Conservation (phyloP, 2,888 invertebrate species). For the Thyatira batis region DNA sequence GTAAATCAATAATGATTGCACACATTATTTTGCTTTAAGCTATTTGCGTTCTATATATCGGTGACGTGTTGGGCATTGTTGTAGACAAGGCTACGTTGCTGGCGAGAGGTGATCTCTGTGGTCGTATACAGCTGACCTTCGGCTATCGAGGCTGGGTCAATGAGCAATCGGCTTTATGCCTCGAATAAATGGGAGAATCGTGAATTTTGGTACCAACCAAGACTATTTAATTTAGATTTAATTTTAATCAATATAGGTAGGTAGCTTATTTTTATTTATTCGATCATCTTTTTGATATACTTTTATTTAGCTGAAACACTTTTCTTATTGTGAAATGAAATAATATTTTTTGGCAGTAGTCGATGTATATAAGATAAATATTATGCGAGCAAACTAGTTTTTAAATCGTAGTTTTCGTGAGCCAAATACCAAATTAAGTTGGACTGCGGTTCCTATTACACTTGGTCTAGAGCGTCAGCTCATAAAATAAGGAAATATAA, state of each 20-base stretch:
- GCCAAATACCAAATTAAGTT: conserved; percentile 34
- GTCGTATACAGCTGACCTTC: conserved; percentile 25
- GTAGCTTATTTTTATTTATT: not conserved
- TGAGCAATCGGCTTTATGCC: conserved; percentile 30
- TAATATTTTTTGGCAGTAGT: too few relatives aligned
- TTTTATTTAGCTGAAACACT: too few relatives aligned
- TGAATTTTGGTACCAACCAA: conserved; percentile 25
- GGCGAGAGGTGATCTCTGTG: conserved; percentile 24
- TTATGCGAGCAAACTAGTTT: conserved; percentile 35
- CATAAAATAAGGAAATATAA: not conserved
- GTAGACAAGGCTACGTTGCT: conserved; percentile 26
- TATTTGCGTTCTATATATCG: not conserved
- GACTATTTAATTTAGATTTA: not conserved
- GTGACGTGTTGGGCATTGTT: conserved; percentile 11
- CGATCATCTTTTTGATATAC: too few relatives aligned
- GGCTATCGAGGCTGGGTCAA: conserved; percentile 35
- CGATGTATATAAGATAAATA: conserved; percentile 40
- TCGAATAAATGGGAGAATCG: conserved; percentile 40
- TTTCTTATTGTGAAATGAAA: too few relatives aligned
- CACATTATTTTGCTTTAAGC: not conserved
- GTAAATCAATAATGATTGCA: too few relatives aligned
- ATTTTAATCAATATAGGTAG: not conserved
- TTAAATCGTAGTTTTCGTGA: conserved; percentile 30
- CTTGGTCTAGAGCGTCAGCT: not conserved
- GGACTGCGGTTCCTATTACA: conserved; percentile 13